Conservation (phyloP, 2,113 vertebrate genomes). For the Collichthys lucidus region DNA sequence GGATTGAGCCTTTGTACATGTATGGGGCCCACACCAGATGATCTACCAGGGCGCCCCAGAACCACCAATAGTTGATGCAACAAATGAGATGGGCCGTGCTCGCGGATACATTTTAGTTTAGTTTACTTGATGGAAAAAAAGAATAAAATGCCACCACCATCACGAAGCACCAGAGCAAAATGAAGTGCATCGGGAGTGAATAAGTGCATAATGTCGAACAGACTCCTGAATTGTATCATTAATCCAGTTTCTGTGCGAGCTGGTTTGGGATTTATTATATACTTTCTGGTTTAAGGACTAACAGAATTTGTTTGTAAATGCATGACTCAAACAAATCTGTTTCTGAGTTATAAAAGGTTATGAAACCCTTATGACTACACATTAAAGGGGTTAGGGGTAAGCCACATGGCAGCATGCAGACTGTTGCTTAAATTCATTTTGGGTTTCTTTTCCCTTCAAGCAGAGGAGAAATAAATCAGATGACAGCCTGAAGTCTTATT, state of each 20-base stretch:
- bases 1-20: too few relatives aligned
- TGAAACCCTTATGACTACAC: conserved; percentile 41
- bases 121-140: background rate
- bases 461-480: conserved; percentile 57
- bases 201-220: conserved; percentile 17
- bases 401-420: conserved; percentile 41
- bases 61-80: background rate
- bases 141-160: background rate
- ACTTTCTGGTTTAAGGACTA: conserved; percentile 22
- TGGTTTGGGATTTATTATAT: conserved; percentile 10
- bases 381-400: conserved; percentile 46
- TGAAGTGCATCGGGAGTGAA: background rate
- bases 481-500: conserved; percentile 50
- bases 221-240: conserved; percentile 4
- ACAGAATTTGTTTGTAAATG: conserved; percentile 41
- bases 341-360: conserved; percentile 22
- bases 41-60: too few relatives aligned
- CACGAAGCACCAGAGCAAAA: background rate
- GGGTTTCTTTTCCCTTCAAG: conserved; percentile 34
- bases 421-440: conserved; percentile 34
- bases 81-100: background rate
- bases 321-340: conserved; percentile 50
- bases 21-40: too few relatives aligned
- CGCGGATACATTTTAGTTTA: background rate
- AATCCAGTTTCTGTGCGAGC: background rate